phyloP scores from a whole-genome alignment of 2,113 vertebrate species.

The Callithrix jacchus region DNA sequence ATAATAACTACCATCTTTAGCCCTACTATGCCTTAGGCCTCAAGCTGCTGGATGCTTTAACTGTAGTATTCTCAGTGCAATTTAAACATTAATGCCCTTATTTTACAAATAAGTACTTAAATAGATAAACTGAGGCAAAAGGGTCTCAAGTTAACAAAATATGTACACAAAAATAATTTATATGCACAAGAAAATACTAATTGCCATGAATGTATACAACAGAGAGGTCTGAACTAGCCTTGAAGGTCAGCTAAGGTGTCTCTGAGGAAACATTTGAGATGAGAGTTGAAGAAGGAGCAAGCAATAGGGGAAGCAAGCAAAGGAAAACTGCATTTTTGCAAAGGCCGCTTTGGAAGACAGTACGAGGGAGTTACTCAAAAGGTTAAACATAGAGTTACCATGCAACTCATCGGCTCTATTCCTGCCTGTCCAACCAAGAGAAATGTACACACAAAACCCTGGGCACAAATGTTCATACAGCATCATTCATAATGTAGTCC shows the following conservation, averaged over 20 bases:
- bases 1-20: not conserved
- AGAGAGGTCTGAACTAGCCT: not conserved
- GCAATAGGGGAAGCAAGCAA: not conserved
- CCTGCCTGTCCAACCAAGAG: not conserved
- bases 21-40: not conserved
- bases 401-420: not conserved
- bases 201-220: not conserved
- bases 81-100: not conserved
- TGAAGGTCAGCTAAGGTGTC: not conserved
- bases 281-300: not conserved
- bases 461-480: not conserved
- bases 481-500: not conserved
- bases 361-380: not conserved
- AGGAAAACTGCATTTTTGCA: not conserved
- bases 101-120: conserved; percentile 6
- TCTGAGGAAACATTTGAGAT: not conserved
- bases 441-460: not conserved
- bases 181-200: not conserved
- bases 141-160: not conserved
- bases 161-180: not conserved
- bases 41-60: not conserved
- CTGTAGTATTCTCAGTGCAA: not conserved
- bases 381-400: not conserved
- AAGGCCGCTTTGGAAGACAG: not conserved
- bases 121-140: not conserved